A percentile compares a stretch with the other conserved stretches of the same genome.
These are phyloP conservation scores for Dicyrtomina minuta DNA, from an alignment of 2,888 invertebrate genomes.

Conservation along the genomic window DNA sequence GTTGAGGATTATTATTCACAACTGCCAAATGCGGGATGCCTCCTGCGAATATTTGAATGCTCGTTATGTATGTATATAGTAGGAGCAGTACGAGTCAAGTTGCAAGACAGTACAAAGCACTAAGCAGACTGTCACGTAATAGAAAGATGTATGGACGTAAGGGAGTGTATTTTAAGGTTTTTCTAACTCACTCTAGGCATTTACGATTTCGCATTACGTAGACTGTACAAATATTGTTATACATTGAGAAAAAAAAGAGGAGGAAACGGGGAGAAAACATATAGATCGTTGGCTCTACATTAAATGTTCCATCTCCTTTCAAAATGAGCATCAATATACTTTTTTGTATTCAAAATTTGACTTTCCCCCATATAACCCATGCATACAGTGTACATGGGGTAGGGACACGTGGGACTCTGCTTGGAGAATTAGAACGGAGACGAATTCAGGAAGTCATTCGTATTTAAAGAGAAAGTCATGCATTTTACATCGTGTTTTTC, in stretches of 20 bases:
- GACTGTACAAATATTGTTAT: too few relatives aligned
- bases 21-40: too few relatives aligned
- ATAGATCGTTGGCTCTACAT: not conserved
- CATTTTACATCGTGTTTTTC: constrained; percentile 12
- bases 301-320: not conserved
- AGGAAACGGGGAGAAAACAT: not conserved
- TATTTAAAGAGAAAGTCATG: constrained; percentile 7
- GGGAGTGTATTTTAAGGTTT: not conserved
- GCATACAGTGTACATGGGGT: too few relatives aligned
- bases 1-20: too few relatives aligned
- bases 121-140: too few relatives aligned
- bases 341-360: not conserved
- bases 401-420: too few relatives aligned
- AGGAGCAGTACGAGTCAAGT: too few relatives aligned
- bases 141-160: not conserved
- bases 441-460: not conserved
- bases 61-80: too few relatives aligned
- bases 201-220: too few relatives aligned
- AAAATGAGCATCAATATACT: not conserved
- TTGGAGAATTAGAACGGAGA: not conserved
- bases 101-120: too few relatives aligned
- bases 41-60: too few relatives aligned
- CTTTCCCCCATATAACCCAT: not conserved
- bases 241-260: not conserved
- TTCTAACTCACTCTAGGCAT: not conserved